phyloP scores from a whole-genome alignment of 2,888 invertebrate genomes.

The Leptinotarsa haldemani region DNA sequence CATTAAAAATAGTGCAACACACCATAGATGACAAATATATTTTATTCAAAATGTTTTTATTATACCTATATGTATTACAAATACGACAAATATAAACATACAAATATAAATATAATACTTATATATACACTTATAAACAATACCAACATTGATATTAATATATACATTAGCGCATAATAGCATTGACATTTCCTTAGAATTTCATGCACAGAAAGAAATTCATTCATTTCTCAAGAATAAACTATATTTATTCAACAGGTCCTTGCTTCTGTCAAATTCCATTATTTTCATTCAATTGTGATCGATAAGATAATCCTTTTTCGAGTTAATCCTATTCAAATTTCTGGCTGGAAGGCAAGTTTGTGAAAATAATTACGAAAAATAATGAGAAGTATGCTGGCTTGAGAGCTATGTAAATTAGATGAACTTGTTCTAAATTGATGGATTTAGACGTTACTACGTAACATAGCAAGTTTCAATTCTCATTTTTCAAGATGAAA shows the following conservation, averaged over 20 bases:
- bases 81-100: slow-evolving; percentile 60
- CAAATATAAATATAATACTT: slow-evolving; percentile 54
- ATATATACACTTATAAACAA: slow-evolving; percentile 56
- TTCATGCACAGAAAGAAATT: not conserved
- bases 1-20: too few relatives aligned
- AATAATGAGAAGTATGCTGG: not conserved
- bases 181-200: not conserved
- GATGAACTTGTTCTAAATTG: not conserved
- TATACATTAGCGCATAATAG: slow-evolving; percentile 49
- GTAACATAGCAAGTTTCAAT: too few relatives aligned
- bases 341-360: slow-evolving; percentile 51
- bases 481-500: too few relatives aligned
- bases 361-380: slow-evolving; percentile 33
- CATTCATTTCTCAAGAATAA: not conserved
- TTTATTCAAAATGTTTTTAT: slow-evolving; percentile 14
- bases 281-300: too few relatives aligned
- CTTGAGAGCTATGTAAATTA: not conserved
- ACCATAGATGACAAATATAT: not conserved
- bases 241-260: too few relatives aligned
- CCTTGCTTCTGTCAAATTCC: too few relatives aligned
- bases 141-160: slow-evolving; percentile 53
- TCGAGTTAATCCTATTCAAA: not conserved
- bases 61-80: slow-evolving; percentile 46
- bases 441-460: too few relatives aligned
- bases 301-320: not conserved